Conservation (phyloP, 2,797 vertebrate species). For the Malacoraja senta region DNA sequence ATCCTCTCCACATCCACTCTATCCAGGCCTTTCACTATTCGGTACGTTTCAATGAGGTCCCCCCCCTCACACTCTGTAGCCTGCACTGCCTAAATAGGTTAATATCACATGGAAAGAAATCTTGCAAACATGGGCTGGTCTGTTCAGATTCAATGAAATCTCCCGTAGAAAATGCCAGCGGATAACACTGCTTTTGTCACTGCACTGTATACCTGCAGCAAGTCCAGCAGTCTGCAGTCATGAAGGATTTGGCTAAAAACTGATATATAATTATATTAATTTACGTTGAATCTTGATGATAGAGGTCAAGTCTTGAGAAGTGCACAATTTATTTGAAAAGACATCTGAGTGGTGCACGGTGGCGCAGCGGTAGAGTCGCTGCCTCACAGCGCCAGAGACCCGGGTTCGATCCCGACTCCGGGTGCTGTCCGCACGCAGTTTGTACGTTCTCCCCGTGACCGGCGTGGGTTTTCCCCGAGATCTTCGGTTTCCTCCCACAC, state of each 20-base stretch:
- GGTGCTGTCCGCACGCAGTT: no score
- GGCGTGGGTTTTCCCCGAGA: no score
- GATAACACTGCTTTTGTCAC: neutral
- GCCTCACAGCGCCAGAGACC: no score
- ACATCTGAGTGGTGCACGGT: neutral
- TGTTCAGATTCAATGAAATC: neutral
- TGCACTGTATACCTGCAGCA: neutral
- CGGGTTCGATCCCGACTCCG: no score
- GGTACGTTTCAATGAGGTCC: no score
- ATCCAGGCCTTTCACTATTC: no score
- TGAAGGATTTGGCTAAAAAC: neutral
- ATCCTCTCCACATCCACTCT: no score
- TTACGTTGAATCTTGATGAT: constrained; percentile 2
- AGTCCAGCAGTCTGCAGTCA: neutral
- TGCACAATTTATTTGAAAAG: neutral
- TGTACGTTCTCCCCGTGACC: no score
- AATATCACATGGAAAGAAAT: neutral
- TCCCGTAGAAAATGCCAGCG: neutral
- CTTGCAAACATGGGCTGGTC: neutral
- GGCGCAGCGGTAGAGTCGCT: no score
- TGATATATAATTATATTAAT: neutral
- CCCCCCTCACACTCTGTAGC: neutral
- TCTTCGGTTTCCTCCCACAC: no score
- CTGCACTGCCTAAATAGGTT: neutral
- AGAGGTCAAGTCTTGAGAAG: neutral